A percentile compares a stretch with the other conserved stretches of the same genome.
Conservation (phyloP, 1,140 invertebrate genomes). For the Bombus affinis region DNA sequence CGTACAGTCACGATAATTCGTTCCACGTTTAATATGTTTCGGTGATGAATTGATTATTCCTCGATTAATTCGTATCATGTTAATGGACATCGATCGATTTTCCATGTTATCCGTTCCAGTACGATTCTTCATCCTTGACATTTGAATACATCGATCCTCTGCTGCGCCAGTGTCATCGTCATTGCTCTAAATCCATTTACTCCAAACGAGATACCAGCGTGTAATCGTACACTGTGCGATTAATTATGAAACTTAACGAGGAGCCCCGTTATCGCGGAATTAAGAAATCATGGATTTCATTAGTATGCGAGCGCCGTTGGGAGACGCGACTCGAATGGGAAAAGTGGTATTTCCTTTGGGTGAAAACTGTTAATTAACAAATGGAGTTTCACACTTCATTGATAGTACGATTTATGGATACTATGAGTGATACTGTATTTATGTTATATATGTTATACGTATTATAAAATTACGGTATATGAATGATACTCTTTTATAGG, state of each 20-base stretch:
- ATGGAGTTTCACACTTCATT: background rate
- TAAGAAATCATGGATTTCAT: constrained; percentile 4
- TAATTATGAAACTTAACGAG: background rate
- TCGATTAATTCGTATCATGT: constrained; percentile 2
- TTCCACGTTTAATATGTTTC: background rate
- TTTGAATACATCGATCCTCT: background rate
- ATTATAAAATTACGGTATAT: too few species aligned
- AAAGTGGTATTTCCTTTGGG: background rate
- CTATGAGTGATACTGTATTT: background rate
- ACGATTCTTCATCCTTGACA: constrained; percentile 16
- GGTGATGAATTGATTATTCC: constrained; percentile 15
- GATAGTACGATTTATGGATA: background rate
- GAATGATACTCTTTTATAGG: too few species aligned
- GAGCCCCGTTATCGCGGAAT: background rate
- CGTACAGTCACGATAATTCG: constrained; percentile 2
- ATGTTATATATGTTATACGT: too few species aligned
- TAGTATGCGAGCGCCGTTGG: background rate
- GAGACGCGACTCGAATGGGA: background rate
- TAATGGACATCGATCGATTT: background rate
- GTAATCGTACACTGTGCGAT: background rate
- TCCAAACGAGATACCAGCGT: background rate
- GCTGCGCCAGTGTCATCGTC: background rate
- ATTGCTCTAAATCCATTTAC: background rate
- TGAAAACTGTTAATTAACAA: background rate
- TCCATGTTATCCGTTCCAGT: background rate